Conservation (phyloP, 2,113 vertebrate species). For the Microtus pennsylvanicus region DNA sequence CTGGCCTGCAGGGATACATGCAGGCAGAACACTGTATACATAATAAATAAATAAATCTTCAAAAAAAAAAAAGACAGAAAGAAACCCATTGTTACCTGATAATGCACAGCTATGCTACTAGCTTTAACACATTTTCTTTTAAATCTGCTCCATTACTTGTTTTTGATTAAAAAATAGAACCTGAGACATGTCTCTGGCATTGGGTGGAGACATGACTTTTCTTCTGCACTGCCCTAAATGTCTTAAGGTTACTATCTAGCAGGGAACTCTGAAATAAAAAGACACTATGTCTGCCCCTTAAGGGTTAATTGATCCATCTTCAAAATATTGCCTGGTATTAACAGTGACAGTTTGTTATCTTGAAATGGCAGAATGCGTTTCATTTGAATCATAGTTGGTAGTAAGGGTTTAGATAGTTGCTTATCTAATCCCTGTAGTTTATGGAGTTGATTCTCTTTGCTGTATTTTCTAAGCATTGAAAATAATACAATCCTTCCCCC, state of each 20-base stretch:
- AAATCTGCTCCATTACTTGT: not conserved
- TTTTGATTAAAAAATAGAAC: not conserved
- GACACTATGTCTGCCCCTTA: not conserved
- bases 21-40: no score
- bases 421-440: slow-evolving; percentile 62
- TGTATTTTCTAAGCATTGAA: slow-evolving; percentile 66
- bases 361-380: slow-evolving; percentile 61
- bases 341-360: slow-evolving; percentile 63
- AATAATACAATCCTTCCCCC: slow-evolving; percentile 56
- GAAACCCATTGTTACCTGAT: not conserved
- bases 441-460: slow-evolving; percentile 61
- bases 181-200: not conserved
- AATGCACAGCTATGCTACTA: not conserved
- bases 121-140: not conserved
- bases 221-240: not conserved
- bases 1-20: no score
- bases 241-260: no score
- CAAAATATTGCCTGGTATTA: slow-evolving; percentile 64
- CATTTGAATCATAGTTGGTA: slow-evolving; percentile 54
- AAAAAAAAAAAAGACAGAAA: not conserved
- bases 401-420: slow-evolving; percentile 35
- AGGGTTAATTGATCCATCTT: slow-evolving; percentile 33
- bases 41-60: no score
- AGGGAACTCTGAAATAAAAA: not conserved
- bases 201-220: not conserved